Base-by-base conservation (phyloP, 2,888 invertebrate genomes). In the Hydriomena furcata region DNA sequence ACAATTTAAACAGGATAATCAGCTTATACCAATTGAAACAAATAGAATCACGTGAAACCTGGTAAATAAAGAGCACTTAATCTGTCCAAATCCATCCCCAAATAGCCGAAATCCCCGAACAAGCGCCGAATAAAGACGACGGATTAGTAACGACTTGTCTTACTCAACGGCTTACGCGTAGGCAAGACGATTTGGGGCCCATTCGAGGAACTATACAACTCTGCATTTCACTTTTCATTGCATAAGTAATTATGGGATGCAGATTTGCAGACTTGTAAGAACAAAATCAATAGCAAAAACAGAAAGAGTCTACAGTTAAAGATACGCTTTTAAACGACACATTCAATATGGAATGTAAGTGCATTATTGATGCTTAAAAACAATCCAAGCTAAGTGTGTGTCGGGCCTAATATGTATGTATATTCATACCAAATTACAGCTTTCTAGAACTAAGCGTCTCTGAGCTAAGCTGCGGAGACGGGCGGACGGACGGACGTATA, bases 101-200 rank as follows among this genome's bases (percentile, higher is more conserved):
- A 82, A 81, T 80, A 82, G 71, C 69, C 63, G 58, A 57, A 62
- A 71, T 66, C 67, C 51, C 65, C 54, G 56, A 59, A 69, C 64
- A 65, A 67, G 64, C 66, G 71, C 67, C 66, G 65, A 66, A 75
- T 76, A 77, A 71, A 68, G 73, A 71, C 73, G 64, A 52, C 55
- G 76, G 82, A 79, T 82, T 82, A 80, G 58, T 43, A 58, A 53
- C 73, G 77, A 76, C 80, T 79, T 76, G 81, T 81, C 82, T 82
- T 80, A 75, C 77, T 81, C 76, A 80, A 73, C 68, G 61, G 73
- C 67, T 79, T 78, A 79, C 65, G 64, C 58, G 63, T 72, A 73
- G 69, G 71, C 31, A 31, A 41, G 71, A 65, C 67, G 63, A 24
- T 31, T 13, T 13, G 21, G 24, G 10, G 25, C 27, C 37, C 24